phyloP scores from a whole-genome alignment of 2,888 invertebrate genomes.

The Dryobota labecula region DNA sequence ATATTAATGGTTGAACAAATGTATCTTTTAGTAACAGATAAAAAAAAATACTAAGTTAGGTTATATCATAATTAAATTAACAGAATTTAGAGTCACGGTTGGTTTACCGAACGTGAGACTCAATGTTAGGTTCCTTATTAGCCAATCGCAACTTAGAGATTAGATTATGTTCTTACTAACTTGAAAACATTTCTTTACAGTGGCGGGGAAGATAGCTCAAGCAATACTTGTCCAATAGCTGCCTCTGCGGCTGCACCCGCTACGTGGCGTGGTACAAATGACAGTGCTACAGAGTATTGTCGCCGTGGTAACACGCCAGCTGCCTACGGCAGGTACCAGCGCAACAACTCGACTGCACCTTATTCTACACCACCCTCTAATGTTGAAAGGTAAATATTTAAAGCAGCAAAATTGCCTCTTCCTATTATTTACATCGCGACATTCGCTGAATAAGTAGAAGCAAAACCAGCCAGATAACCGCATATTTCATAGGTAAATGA shows the following conservation, averaged over 20 bases:
- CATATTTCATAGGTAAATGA: too few species aligned
- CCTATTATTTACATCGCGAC: not conserved
- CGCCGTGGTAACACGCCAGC: conserved; percentile 89
- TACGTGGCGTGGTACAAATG: conserved; percentile 88
- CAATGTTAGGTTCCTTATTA: conserved; percentile 1
- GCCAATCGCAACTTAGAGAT: not conserved
- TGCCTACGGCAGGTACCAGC: conserved; percentile 91
- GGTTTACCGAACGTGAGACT: not conserved
- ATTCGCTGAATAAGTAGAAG: not conserved
- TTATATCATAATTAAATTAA: not conserved
- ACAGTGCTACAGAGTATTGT: conserved; percentile 87
- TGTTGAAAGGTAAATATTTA: conserved; percentile 81
- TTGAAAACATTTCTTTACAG: conserved; percentile 69
- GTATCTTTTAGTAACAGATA: not conserved
- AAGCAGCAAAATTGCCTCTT: not conserved
- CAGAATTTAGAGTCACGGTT: not conserved
- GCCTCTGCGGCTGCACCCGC: conserved; percentile 87
- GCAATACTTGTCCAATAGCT: conserved; percentile 85
- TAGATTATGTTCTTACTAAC: conserved; percentile 20
- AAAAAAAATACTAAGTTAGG: too few species aligned
- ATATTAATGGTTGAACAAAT: not conserved
- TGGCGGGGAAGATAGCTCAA: conserved; percentile 85
- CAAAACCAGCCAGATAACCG: too few species aligned
- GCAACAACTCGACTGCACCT: conserved; percentile 86
- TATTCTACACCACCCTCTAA: conserved; percentile 87